Evolutionary conservation across 2,797 vertebrate species (phyloP), one percentile per base, ranked within the genome.

Genomic region (Sorex maritimensis): DNA sequence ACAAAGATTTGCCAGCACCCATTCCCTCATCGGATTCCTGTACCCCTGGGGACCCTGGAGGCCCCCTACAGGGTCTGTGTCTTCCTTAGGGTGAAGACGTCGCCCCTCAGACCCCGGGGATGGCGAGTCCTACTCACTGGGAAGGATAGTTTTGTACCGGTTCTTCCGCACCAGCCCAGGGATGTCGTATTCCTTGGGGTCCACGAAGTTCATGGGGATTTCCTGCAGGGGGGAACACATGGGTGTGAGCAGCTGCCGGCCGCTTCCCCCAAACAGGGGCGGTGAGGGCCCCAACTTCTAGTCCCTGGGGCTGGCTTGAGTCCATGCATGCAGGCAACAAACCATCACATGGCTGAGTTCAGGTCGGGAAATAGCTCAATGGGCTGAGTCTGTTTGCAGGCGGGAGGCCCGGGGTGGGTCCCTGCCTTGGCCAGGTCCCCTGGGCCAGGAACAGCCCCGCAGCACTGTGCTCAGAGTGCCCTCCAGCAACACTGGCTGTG

Each of bases 191-290:
- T 99, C 99, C 97, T 99, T 99, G 2, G 99, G 99, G 98, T 99
- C 99, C 97, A 99, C 99, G 97, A 99, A 99, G 97, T 99, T 99
- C 99, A 99, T 99, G 94, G 99, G 99, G 96, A 99, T 99, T 98
- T 99, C 99, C 99, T 99, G 98, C 91, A 95, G 80, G 95, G 97
- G 94, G 95, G 97, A 94, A 52, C 71, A 86, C 46, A 0, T 30
- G 61, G 24, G 12, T 71, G 34, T 95, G 74, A 93, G 74, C 26
- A 12, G 46, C 55, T 24, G 13, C 15, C n/a, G 46, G 73, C 28
- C 61, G 38, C 63, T 23, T 15, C 79, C 38, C 41, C 3, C 12
- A 30, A 83, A 73, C 14, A 68, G 67, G 26, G 21, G 23, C 19
- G 34, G 58, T 69, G 34, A 6, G 41, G 67, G 11, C 46, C 46